Evolutionary conservation across 2,797 vertebrate genomes (phyloP).

Genomic region (Chelonia mydas): DNA sequence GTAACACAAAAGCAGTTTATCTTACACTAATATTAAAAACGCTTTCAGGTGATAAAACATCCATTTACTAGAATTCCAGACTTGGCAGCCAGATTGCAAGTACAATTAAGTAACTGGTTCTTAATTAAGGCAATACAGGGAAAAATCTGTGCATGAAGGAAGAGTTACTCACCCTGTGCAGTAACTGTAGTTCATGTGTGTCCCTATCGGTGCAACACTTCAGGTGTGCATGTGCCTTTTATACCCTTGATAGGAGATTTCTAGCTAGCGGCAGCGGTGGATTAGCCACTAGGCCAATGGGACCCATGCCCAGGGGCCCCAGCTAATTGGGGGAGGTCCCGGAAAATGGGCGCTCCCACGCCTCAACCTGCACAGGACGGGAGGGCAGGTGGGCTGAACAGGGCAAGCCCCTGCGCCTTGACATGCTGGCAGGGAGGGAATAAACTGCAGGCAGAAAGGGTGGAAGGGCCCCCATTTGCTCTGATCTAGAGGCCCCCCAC

Average conservation of each 20-base stretch:
- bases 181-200: background rate
- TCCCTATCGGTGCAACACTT: background rate
- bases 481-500: too few relatives aligned
- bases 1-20: background rate
- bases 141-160: background rate
- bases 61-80: background rate
- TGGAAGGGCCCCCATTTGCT: too few relatives aligned
- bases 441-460: too few relatives aligned
- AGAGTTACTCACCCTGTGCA: background rate
- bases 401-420: too few relatives aligned
- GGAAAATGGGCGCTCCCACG: too few relatives aligned
- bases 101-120: background rate
- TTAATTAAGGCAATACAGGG: background rate
- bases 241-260: background rate
- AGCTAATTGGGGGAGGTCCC: too few relatives aligned
- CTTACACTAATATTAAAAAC: background rate
- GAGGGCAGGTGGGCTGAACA: too few relatives aligned
- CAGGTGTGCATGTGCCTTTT: background rate
- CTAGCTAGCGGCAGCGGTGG: background rate
- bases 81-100: background rate
- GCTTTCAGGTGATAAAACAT: background rate
- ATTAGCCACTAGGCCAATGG: too few relatives aligned
- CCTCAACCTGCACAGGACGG: too few relatives aligned
- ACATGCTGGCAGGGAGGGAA: too few relatives aligned
- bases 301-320: too few relatives aligned